Evolutionary conservation across 2,888 invertebrate species (phyloP).

Genomic region (Microplitis manilae): DNA sequence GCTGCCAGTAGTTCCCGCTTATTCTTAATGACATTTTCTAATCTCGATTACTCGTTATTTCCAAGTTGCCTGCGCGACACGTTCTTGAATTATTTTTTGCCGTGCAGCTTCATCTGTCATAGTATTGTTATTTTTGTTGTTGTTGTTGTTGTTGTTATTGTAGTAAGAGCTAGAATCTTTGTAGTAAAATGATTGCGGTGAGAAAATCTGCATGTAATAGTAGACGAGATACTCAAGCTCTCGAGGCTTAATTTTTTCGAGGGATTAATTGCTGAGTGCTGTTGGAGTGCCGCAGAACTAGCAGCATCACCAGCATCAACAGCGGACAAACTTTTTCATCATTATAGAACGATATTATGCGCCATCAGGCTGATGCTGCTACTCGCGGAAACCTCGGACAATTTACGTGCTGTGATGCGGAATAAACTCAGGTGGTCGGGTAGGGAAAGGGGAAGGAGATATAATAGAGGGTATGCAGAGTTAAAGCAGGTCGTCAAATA

Average conservation of each 20-base stretch:
- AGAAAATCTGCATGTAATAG: constrained; percentile 36
- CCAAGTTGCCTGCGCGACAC: constrained; percentile 34
- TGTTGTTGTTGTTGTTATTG: background rate
- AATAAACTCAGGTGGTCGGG: background rate
- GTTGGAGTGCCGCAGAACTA: constrained; percentile 39
- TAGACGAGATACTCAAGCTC: constrained; percentile 24
- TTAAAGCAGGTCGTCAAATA: constrained; percentile 40
- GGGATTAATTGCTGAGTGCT: constrained; percentile 62
- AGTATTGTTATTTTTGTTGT: background rate
- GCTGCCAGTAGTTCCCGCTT: background rate
- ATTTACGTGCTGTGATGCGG: constrained; percentile 58
- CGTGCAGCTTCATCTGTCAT: constrained; percentile 15
- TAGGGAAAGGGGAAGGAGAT: constrained; percentile 43
- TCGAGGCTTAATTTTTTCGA: constrained; percentile 58
- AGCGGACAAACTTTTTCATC: constrained; percentile 57
- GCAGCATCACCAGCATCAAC: background rate
- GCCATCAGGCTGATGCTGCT: constrained; percentile 17
- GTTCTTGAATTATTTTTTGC: constrained; percentile 34
- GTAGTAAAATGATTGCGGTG: constrained; percentile 24
- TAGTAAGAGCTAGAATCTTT: constrained; percentile 8
- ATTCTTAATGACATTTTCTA: constrained; percentile 65
- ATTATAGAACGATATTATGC: constrained; percentile 68
- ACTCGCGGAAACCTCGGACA: constrained; percentile 60
- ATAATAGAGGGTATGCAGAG: constrained; percentile 51
- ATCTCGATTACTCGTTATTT: constrained; percentile 57